phyloP scores from a whole-genome alignment of 2,797 vertebrate species.

The Coreius guichenoti region DNA sequence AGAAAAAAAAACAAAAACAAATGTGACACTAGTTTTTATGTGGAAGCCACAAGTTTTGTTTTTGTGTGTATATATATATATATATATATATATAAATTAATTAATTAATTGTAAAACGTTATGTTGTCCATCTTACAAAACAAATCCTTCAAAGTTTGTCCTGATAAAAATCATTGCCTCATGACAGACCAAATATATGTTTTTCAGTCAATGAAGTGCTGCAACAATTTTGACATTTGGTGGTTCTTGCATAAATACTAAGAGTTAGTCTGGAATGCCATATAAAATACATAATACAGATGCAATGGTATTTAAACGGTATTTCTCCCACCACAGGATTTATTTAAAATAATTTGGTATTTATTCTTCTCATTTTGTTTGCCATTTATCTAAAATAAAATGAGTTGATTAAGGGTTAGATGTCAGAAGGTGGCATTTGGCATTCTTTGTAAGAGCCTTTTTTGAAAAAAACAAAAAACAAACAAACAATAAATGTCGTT shows the following conservation, averaged over 20 bases:
- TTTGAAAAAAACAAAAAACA: neutral
- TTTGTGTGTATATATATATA: neutral
- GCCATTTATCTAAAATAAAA: neutral
- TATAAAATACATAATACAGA: neutral
- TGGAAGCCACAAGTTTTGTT: neutral
- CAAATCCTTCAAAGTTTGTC: neutral
- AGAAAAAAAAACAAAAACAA: conserved; percentile 66
- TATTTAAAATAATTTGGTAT: neutral
- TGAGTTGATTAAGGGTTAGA: neutral
- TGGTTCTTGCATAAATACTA: neutral
- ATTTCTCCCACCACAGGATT: neutral
- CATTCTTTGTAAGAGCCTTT: neutral
- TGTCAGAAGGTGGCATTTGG: neutral
- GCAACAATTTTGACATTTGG: too few relatives aligned
- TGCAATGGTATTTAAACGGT: neutral
- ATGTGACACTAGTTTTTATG: neutral
- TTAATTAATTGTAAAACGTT: too few relatives aligned
- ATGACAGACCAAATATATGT: neutral
- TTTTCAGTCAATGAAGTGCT: neutral
- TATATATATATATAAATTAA: too few relatives aligned
- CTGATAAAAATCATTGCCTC: neutral
- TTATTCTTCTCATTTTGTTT: neutral
- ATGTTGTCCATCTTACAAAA: too few relatives aligned
- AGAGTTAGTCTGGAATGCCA: neutral
- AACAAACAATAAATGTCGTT: too few relatives aligned